A percentile compares a stretch with the other conserved stretches of the same genome.
phyloP scores from a whole-genome alignment of 1,140 invertebrate species.

The Drosophila quadrilineata region DNA sequence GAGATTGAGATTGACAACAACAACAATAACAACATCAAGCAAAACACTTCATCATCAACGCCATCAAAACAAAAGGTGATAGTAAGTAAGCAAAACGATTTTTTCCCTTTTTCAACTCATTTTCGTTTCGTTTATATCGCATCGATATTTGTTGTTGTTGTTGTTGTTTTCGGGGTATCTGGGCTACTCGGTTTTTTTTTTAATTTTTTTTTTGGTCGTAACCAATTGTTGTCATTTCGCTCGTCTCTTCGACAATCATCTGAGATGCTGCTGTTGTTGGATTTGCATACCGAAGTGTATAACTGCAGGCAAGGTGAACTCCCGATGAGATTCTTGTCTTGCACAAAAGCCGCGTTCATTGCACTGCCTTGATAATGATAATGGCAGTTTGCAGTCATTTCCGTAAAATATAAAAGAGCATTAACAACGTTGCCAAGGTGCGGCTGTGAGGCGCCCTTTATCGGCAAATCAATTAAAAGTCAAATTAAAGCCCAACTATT shows the following conservation, averaged over 20 bases:
- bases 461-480: slow-evolving; percentile 1
- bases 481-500: too few relatives aligned
- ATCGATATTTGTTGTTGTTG: too few relatives aligned
- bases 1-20: slow-evolving; percentile 4
- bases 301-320: slow-evolving; percentile 29
- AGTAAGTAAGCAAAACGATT: slow-evolving; percentile 20
- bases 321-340: slow-evolving; percentile 31
- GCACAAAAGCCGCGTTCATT: slow-evolving; percentile 51
- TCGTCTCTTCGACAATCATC: slow-evolving; percentile 16
- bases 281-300: too few relatives aligned
- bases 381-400: slow-evolving; percentile 16
- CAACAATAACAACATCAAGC: slow-evolving; percentile 15
- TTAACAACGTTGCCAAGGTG: too few relatives aligned
- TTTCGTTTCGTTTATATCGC: too few relatives aligned
- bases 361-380: slow-evolving; percentile 43
- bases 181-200: slow-evolving; percentile 32
- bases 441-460: not conserved
- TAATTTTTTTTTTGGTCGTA: slow-evolving; percentile 35
- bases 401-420: too few relatives aligned
- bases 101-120: too few relatives aligned
- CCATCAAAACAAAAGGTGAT: slow-evolving; percentile 37
- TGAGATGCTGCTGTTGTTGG: too few relatives aligned
- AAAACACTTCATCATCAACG: slow-evolving; percentile 34
- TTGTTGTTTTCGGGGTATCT: too few relatives aligned
- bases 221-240: slow-evolving; percentile 31